phyloP scores from a whole-genome alignment of 2,888 invertebrate genomes.

The Drosophila pegasa region DNA sequence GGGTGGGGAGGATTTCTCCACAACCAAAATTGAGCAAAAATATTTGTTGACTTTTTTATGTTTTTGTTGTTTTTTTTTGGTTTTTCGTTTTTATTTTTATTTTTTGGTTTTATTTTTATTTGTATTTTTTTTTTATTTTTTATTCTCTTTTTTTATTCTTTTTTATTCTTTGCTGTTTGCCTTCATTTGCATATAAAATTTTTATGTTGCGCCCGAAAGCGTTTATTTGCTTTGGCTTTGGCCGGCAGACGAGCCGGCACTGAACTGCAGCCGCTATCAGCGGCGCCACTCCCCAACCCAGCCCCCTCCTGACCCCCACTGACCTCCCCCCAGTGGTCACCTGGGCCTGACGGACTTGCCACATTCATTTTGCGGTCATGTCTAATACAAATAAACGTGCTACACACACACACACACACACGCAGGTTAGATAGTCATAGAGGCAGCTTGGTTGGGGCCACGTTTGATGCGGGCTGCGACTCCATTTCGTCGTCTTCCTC shows the following conservation, averaged over 20 bases:
- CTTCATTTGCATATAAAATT: slow-evolving; percentile 80
- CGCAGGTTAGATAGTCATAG: slow-evolving; percentile 21
- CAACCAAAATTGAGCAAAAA: slow-evolving; percentile 54
- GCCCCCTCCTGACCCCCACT: slow-evolving; percentile 17
- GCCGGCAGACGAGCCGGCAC: slow-evolving; percentile 15
- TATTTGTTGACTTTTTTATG: slow-evolving; percentile 66
- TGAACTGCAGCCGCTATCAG: slow-evolving; percentile 41
- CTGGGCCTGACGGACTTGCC: slow-evolving; percentile 59
- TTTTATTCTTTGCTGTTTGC: slow-evolving; percentile 50
- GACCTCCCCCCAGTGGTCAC: too few species aligned
- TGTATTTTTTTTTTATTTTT: slow-evolving; percentile 16
- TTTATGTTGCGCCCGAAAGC: slow-evolving; percentile 76
- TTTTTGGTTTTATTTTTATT: slow-evolving; percentile 37
- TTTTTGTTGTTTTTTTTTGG: slow-evolving; percentile 21
- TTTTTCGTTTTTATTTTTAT: slow-evolving; percentile 2
- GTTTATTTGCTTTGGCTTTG: slow-evolving; percentile 71
- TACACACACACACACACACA: slow-evolving; percentile 24
- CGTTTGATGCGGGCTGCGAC: slow-evolving; percentile 47
- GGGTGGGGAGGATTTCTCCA: too few species aligned
- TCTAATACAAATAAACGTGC: slow-evolving; percentile 55
- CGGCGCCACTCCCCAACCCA: neutral
- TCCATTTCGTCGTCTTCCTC: slow-evolving; percentile 23
- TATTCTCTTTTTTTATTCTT: slow-evolving; percentile 5
- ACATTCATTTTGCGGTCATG: slow-evolving; percentile 65
- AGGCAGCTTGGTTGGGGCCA: slow-evolving; percentile 38